A percentile compares a stretch with the other conserved stretches of the same genome.
Conservation (phyloP, 2,797 vertebrate species). For the Myripristis jacobus region DNA sequence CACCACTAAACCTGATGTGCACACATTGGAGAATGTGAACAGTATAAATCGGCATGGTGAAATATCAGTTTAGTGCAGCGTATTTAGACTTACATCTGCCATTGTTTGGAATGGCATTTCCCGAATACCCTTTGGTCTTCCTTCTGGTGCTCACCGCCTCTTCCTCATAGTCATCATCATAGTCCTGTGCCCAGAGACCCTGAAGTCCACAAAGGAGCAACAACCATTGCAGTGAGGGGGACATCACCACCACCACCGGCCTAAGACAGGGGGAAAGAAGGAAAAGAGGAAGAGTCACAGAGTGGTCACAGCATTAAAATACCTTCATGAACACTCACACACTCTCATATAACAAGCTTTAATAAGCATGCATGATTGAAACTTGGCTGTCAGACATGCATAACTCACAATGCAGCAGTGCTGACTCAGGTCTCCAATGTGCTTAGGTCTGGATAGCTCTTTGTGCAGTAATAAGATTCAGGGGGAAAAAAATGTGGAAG, state of each 20-base stretch:
- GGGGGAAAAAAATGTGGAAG: slow-evolving; percentile 32
- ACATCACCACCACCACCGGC: slow-evolving; percentile 67
- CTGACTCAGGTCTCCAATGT: slow-evolving; percentile 50
- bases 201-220: slow-evolving; percentile 84
- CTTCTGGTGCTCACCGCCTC: slow-evolving; percentile 68
- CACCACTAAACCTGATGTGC: background rate
- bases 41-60: background rate
- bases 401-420: slow-evolving; percentile 67
- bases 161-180: slow-evolving; percentile 79
- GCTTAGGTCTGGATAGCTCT: slow-evolving; percentile 30
- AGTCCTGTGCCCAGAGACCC: slow-evolving; percentile 81
- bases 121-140: slow-evolving; percentile 75
- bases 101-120: slow-evolving; percentile 80
- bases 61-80: background rate
- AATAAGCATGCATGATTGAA: slow-evolving; percentile 48
- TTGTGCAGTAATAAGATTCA: slow-evolving; percentile 5
- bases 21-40: background rate
- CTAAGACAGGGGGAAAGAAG: slow-evolving; percentile 38
- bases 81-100: slow-evolving; percentile 82
- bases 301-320: slow-evolving; percentile 25
- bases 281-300: slow-evolving; percentile 3
- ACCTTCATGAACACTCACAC: slow-evolving; percentile 5
- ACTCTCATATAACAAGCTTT: slow-evolving; percentile 59
- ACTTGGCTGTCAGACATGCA: slow-evolving; percentile 45
- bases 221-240: slow-evolving; percentile 80